Percentiles rank a stretch among this genome's conserved stretches.
Evolutionary conservation across 2,797 vertebrate species (phyloP).

Genomic region (Leptodon cayanensis): DNA sequence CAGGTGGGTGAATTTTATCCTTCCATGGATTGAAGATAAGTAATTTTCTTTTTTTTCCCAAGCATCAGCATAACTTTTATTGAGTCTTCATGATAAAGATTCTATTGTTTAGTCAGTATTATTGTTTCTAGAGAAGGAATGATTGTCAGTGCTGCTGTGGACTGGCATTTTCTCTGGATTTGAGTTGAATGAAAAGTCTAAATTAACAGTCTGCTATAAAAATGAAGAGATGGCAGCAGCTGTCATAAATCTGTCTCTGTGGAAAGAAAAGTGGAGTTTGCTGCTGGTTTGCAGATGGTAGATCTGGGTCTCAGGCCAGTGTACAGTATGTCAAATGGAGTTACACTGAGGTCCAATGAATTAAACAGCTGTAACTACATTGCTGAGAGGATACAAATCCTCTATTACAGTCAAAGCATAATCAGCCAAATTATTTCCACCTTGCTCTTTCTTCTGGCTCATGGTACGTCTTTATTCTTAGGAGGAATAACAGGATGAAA

Average conservation of each 20-base stretch:
- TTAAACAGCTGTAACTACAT: not conserved
- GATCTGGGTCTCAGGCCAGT: not conserved
- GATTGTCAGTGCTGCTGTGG: not conserved
- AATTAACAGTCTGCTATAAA: slow-evolving; percentile 32
- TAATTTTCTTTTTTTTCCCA: not conserved
- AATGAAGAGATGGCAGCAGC: slow-evolving; percentile 14
- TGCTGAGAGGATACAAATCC: not conserved
- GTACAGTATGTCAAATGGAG: not conserved
- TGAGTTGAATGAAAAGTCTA: slow-evolving; percentile 4
- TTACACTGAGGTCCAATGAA: not conserved
- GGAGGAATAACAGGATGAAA: not conserved
- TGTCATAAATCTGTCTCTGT: slow-evolving; percentile 15
- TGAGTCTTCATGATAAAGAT: not conserved
- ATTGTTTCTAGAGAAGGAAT: not conserved
- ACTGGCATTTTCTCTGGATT: slow-evolving; percentile 6
- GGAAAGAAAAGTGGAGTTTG: not conserved
- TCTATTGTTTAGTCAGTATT: slow-evolving; percentile 12
- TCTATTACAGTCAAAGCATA: not conserved
- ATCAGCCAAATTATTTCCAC: not conserved
- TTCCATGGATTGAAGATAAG: not conserved
- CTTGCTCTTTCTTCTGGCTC: not conserved
- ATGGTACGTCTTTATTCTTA: not conserved
- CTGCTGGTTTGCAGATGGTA: not conserved
- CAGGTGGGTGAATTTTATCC: not conserved
- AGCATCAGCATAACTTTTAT: slow-evolving; percentile 6